Evolutionary conservation across 2,888 invertebrate genomes (phyloP), one percentile per base, ranked within the genome.

Genomic region (Boloria euphrosyne): DNA sequence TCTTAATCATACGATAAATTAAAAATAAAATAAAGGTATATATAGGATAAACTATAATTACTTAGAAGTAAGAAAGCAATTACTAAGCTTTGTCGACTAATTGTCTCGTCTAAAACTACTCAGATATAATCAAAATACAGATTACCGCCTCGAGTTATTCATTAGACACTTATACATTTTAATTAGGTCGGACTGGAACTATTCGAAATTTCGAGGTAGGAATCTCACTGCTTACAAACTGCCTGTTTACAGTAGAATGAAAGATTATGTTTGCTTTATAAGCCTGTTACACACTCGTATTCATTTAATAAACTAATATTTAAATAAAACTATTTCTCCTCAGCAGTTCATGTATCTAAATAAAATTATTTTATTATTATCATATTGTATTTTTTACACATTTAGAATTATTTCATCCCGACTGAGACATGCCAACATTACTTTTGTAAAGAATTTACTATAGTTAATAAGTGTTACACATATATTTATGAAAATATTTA

Each of bases 91-190:
- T 18, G 27, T 17, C 5, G 27, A 61, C 18, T 49, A 49, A 62
- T 62, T 31, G 44, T 22, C 7, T 61, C 52, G 22, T 52, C 13
- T 13, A 52, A 27, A 52, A 52, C 27, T 13, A 17, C 17, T 43
- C 44, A 6, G 55, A 43, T 38, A 38, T 38, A 38, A 38, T 38
- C 31, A 38, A 38, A 38, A 38, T 38, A 38, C 31, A 38, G 14
- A 54, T 47, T 49, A 31, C 38, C 5, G 17, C 43, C 43, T 22
- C n/a, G n/a, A 54, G 17, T 16, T 63, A 52, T 70, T 67, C 59
- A 65, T 62, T 50, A 43, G 22, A 22, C 13, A 14, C 46, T 55
- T 17, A 13, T 51, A 61, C 31, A 66, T 66, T 52, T 58, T 51
- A 57, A 52, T 52, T 31, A 55, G 27, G 18, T 52, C 46, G 22